Percentiles rank a stretch among this genome's conserved stretches.
Evolutionary conservation across 64 coral and sea anemone genomes (phyloP).

Genomic region (Porites lutea): DNA sequence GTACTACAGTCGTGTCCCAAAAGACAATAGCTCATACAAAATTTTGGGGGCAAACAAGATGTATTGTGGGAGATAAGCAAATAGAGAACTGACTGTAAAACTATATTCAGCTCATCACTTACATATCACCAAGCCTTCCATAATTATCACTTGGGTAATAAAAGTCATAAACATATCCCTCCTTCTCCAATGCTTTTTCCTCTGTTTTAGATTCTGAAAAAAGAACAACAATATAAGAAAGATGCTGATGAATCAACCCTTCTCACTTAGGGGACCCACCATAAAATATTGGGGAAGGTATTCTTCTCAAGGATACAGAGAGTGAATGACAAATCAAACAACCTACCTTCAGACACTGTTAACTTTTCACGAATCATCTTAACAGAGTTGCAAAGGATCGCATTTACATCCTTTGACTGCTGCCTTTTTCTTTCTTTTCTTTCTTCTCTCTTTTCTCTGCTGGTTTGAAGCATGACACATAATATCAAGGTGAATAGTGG

Average conservation of each 20-base stretch:
- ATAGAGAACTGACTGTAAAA: too few relatives aligned
- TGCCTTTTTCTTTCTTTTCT: constrained; percentile 1
- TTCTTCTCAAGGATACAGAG: too few relatives aligned
- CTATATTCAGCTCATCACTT: constrained; percentile 15
- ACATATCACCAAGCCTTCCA: constrained; percentile 68
- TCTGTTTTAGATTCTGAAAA: constrained; percentile 10
- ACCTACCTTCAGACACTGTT: constrained; percentile 54
- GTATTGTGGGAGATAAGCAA: too few relatives aligned
- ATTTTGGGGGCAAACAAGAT: too few relatives aligned
- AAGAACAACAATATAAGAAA: background rate
- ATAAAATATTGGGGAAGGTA: too few relatives aligned
- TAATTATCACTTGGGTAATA: constrained; percentile 56
- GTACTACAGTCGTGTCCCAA: too few relatives aligned
- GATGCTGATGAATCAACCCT: too few relatives aligned
- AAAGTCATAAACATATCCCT: constrained; percentile 72
- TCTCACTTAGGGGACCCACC: too few relatives aligned
- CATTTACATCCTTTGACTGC: constrained; percentile 43
- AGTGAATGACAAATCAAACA: background rate
- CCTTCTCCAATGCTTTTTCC: constrained; percentile 5
- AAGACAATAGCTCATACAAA: too few relatives aligned
- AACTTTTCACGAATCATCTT: constrained; percentile 80
- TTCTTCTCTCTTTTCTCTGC: constrained; percentile 12
- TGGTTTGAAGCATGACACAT: background rate
- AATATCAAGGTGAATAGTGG: too few relatives aligned
- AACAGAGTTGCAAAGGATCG: constrained; percentile 68